Evolutionary conservation across 2,113 vertebrate species (phyloP), one percentile per base, ranked within the genome.

Genomic region (Entelurus aequoreus): DNA sequence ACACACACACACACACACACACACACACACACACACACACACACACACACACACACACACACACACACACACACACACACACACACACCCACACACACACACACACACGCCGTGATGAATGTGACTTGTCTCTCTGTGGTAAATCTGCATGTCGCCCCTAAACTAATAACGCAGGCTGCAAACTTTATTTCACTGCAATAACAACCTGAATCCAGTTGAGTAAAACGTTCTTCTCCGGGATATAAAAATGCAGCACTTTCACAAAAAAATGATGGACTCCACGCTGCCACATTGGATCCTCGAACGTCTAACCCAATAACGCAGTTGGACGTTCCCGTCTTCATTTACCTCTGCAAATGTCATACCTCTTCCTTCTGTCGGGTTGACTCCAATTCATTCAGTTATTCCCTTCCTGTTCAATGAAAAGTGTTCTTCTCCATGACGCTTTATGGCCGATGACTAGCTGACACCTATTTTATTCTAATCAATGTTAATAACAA

Each of bases 141-240:
- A 55, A 53, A 71, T 75, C 54, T 73, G 48, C 51, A 73, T 53
- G 61, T 62, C 66, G 52, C 0, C n/a, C 56, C 69, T 75, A 65
- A 84, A 77, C 69, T 71, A 75, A 79, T 72, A 63, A 74, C 7
- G 0, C 21, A 40, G n/a, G 58, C 75, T 44, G 38, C 54, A 74
- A 76, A 68, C 68, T 66, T 54, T 64, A 19, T 74, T 78, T 11
- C 16, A 15, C 51, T 8, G 5, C 55, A 63, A 40, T 15, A 62
- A n/a, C 35, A 36, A 36, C 37, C 38, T 35, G 12, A 62, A 49
- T 48, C 44, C 6, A 4, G 48, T 54, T 42, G 10, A n/a, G 36
- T 11, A 19, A 53, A 61, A 71, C 67, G 50, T 48, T n/a, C 35
- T 58, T 63, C 71, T 9, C 28, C 8, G 51, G 1, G 67, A 21